phyloP scores from a whole-genome alignment of 2,113 vertebrate genomes.

The Sula dactylatra region DNA sequence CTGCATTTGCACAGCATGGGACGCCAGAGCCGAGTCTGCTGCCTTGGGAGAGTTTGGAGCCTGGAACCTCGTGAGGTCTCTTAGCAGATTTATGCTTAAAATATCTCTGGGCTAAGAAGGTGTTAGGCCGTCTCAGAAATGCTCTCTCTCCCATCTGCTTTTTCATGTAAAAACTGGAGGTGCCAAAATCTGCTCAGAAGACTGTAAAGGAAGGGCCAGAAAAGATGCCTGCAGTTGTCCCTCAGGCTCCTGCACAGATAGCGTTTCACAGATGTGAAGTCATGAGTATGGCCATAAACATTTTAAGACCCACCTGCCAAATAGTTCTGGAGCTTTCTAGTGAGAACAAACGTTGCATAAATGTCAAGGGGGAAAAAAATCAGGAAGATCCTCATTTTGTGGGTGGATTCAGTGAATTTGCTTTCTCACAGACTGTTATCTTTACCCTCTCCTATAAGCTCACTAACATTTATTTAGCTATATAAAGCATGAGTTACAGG shows the following conservation, averaged over 20 bases:
- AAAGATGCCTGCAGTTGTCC: conserved; percentile 40
- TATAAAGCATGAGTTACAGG: background rate
- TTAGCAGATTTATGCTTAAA: conserved; percentile 27
- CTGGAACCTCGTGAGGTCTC: background rate
- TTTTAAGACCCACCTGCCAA: conserved; percentile 47
- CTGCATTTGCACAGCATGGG: background rate
- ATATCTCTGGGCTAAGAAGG: conserved; percentile 31
- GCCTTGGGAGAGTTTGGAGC: background rate
- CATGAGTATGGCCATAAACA: background rate
- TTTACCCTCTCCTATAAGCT: background rate
- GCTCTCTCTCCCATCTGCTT: conserved; percentile 39
- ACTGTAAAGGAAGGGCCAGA: background rate
- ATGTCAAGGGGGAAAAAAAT: background rate
- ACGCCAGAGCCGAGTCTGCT: background rate
- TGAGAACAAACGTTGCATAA: background rate
- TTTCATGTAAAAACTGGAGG: background rate
- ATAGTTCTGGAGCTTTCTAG: conserved; percentile 20
- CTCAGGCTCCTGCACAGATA: background rate
- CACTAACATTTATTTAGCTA: background rate
- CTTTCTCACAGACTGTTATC: background rate
- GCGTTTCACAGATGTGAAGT: conserved; percentile 38
- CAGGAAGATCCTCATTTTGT: background rate
- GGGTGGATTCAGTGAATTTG: background rate
- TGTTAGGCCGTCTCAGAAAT: conserved; percentile 24
- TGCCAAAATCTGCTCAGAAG: conserved; percentile 28